Evolutionary conservation across 2,888 invertebrate species (phyloP).

Genomic region (Odontothrips loti): DNA sequence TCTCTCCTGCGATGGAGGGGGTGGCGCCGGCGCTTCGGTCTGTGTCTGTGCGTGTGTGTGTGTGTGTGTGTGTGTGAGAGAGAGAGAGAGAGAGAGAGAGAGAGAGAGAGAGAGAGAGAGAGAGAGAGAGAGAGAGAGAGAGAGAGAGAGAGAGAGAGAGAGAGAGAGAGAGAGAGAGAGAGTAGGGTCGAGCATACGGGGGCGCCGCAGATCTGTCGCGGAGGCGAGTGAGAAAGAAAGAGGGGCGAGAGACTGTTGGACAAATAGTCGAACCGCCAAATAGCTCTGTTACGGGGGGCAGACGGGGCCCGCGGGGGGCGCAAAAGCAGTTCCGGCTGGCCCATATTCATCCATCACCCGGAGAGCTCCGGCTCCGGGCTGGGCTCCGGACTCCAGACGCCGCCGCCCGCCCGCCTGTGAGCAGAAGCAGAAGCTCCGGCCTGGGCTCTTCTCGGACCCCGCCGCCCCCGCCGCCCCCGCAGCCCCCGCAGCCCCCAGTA

Average conservation of each 20-base stretch:
- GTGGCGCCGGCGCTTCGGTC: no score
- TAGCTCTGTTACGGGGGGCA: constrained; percentile 9
- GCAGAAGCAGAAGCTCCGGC: no score
- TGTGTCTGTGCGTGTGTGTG: no score
- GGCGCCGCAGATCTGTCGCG: no score
- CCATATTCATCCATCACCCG: constrained; percentile 21
- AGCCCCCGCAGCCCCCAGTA: neutral
- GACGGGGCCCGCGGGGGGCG: neutral
- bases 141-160: neutral
- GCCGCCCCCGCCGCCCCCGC: neutral
- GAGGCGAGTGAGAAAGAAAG: neutral
- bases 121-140: neutral
- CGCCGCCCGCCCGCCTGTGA: neutral
- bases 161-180: constrained; percentile 6
- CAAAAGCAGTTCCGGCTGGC: neutral
- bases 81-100: neutral
- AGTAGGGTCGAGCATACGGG: neutral
- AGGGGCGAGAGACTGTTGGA: neutral
- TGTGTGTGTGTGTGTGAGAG: no score
- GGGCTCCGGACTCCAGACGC: neutral
- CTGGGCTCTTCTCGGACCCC: no score
- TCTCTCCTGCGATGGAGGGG: no score
- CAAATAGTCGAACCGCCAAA: constrained; percentile 26
- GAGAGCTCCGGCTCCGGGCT: neutral
- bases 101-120: neutral